phyloP scores from a whole-genome alignment of 1,140 invertebrate genomes.

The Thalassaphorura encarpata region DNA sequence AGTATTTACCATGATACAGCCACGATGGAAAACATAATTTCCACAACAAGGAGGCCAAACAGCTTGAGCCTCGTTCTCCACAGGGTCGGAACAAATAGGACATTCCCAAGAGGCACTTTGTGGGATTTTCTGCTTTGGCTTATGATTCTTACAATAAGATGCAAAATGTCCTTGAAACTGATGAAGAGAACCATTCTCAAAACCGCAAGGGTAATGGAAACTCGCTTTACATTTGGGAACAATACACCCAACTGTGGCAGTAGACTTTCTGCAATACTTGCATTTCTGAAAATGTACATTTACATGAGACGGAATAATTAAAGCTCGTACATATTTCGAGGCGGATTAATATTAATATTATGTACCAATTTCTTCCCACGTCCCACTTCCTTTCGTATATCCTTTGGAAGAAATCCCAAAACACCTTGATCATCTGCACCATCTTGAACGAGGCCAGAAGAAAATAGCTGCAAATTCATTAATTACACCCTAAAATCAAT shows the following conservation, averaged over 20 bases:
- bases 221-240: conserved; percentile 44
- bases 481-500: background rate
- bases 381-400: conserved; percentile 48
- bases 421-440: conserved; percentile 49
- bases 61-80: conserved; percentile 34
- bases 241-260: conserved; percentile 51
- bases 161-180: conserved; percentile 49
- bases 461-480: conserved; percentile 42
- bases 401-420: conserved; percentile 48
- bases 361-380: conserved; percentile 43
- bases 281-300: conserved; percentile 45
- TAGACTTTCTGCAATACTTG: conserved; percentile 45
- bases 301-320: background rate
- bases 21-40: conserved; percentile 43
- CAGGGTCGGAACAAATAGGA: conserved; percentile 39
- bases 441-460: conserved; percentile 49
- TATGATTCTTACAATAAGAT: conserved; percentile 35
- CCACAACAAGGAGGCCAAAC: conserved; percentile 44
- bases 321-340: background rate
- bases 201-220: conserved; percentile 54
- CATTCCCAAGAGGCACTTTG: conserved; percentile 23
- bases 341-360: background rate
- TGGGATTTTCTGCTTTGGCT: conserved; percentile 9
- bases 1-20: conserved; percentile 39
- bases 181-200: conserved; percentile 43